Base-by-base conservation (phyloP, 2,888 invertebrate species). In the Cantharis rufa region DNA sequence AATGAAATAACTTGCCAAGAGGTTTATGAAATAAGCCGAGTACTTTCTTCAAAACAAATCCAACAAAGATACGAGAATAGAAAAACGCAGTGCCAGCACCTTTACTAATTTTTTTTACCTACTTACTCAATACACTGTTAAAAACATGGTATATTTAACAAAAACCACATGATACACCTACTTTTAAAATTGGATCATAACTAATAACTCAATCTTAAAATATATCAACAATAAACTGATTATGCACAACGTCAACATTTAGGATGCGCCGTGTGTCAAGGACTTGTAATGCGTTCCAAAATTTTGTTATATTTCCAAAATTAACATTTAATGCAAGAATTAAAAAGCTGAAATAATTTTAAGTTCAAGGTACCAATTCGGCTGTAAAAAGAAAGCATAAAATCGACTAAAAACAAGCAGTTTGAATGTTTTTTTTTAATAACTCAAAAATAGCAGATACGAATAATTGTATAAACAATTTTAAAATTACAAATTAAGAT, bases 1-100 rank as follows among this genome's bases (percentile, higher is more conserved):
- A 68, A 73, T 62, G 69, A 69, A 73, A 73, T 73, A 73, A 73
- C 69, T 61, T 62, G 73, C 69, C 73, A 69, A 73, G 73, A 73
- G 69, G 69, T 73, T 73, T 73, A 73, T 73, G 73, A 73, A 73
- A 73, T 73, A 73, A 18, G 13, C 69, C 48, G 18, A 32, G 21
- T 69, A 62, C 62, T 73, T 73, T 72, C 69, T 62, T 27, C 15
- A 61, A 15, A 27, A 21, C 28, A 62, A 69, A 73, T 73, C n/a
- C 24, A 61, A 62, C 18, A 62, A 71, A 71, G 61, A 62, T 62
- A 62, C 71, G 62, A 62, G 24, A 69, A 66, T 66, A 66, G 64
- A 66, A 66, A 66, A 66, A 21, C 24, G 64, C 13, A 21, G 18
- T 66, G 64, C 64, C n/a, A 66, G 16, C 24, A 21, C 24, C 64